Percentiles rank a stretch among this genome's conserved stretches.
Conservation (phyloP, 64 coral and sea anemone species). For the Stichodactyla mertensii region DNA sequence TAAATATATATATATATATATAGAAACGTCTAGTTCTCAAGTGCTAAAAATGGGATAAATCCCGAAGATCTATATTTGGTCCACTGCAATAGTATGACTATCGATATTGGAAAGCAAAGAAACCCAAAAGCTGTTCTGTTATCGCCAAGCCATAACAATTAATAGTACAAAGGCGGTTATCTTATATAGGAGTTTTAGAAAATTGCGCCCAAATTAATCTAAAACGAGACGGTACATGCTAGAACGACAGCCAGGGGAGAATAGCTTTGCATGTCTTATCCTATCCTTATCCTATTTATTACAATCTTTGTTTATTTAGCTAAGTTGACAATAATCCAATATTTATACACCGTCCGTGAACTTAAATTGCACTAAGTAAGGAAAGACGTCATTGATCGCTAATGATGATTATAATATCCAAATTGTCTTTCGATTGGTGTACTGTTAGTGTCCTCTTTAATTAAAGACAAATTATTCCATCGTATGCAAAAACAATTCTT, state of each 20-base stretch:
- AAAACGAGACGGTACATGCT: background rate
- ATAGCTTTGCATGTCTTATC: background rate
- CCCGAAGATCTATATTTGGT: background rate
- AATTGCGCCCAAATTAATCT: background rate
- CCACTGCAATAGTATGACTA: background rate
- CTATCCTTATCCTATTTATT: too few relatives aligned
- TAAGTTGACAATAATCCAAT: background rate
- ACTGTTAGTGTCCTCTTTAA: background rate
- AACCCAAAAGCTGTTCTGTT: too few relatives aligned
- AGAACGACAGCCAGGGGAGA: background rate
- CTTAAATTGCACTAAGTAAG: slow-evolving; percentile 2
- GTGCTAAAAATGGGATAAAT: background rate
- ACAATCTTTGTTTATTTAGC: background rate
- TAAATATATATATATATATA: too few relatives aligned
- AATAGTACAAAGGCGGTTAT: too few relatives aligned
- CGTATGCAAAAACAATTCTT: background rate
- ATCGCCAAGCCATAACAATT: too few relatives aligned
- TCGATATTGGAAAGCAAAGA: too few relatives aligned
- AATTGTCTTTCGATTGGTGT: background rate
- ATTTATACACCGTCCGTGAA: background rate
- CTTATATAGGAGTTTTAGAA: background rate
- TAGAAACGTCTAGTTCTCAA: background rate
- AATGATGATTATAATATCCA: background rate
- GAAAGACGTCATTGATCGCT: background rate
- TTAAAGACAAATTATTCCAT: background rate